Evolutionary conservation across 2,113 vertebrate species (phyloP).

Genomic region (Nesoenas mayeri): DNA sequence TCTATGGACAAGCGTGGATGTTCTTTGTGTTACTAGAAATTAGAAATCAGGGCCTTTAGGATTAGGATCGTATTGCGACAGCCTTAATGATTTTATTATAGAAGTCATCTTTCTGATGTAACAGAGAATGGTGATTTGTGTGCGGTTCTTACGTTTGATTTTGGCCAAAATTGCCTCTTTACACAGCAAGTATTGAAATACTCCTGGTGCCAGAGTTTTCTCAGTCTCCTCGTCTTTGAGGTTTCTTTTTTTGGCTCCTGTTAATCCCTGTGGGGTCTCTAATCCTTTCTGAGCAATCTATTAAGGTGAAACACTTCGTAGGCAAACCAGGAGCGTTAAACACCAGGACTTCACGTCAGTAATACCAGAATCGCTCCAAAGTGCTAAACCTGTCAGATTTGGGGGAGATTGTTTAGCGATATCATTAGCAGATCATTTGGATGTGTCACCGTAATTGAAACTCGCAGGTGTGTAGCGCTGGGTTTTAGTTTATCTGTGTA

Average conservation of each 20-base stretch:
- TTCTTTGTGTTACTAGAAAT: not conserved
- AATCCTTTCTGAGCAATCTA: not conserved
- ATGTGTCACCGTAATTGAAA: not conserved
- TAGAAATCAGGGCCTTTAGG: not conserved
- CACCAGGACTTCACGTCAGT: not conserved
- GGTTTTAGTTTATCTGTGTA: not conserved
- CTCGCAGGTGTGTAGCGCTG: not conserved
- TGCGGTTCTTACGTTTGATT: not conserved
- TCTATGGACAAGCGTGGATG: not conserved
- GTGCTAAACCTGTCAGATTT: constrained; percentile 1
- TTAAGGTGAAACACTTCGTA: constrained; percentile 24
- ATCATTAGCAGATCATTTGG: not conserved
- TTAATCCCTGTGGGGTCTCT: constrained; percentile 24
- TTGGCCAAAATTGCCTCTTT: not conserved
- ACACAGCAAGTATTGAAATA: not conserved
- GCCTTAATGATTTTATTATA: not conserved
- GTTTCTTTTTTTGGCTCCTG: not conserved
- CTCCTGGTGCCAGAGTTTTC: not conserved
- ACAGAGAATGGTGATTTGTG: not conserved
- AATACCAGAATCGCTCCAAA: not conserved
- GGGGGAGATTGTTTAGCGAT: not conserved
- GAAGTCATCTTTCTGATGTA: not conserved
- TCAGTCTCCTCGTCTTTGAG: not conserved
- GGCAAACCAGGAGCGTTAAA: not conserved
- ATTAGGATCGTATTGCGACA: not conserved